Evolutionary conservation across 2,113 vertebrate genomes (phyloP).

Genomic region (Colinus virginianus): DNA sequence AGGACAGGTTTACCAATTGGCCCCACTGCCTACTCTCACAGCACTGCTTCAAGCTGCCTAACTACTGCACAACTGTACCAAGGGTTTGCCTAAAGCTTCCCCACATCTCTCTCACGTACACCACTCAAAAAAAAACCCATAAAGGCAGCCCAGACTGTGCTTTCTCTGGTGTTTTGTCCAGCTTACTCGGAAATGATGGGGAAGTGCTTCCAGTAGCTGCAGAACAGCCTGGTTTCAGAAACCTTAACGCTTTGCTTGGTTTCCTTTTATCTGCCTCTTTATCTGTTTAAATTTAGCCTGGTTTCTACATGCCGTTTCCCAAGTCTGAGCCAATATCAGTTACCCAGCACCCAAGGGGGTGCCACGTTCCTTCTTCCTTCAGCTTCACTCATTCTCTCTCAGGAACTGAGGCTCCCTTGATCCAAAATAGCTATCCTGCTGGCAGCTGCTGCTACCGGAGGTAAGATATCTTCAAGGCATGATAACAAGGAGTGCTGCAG

Average conservation of each 20-base stretch:
- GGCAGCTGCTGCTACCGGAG: constrained; percentile 58
- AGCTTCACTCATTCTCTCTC: constrained; percentile 36
- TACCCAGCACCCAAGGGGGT: constrained; percentile 53
- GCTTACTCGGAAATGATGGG: neutral
- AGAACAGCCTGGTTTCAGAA: constrained; percentile 12
- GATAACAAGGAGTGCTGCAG: constrained; percentile 37
- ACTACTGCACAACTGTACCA: neutral
- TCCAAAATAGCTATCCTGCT: constrained; percentile 37
- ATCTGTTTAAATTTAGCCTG: constrained; percentile 72
- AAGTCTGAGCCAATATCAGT: constrained; percentile 65
- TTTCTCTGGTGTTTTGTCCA: constrained; percentile 21
- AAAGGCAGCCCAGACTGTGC: constrained; percentile 6
- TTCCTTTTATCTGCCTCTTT: constrained; percentile 68
- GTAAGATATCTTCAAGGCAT: constrained; percentile 64
- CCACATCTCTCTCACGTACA: neutral
- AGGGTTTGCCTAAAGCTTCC: constrained; percentile 26
- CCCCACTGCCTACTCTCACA: neutral
- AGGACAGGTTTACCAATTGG: constrained; percentile 30
- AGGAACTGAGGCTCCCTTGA: constrained; percentile 24
- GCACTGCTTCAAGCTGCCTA: constrained; percentile 8
- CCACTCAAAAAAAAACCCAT: neutral
- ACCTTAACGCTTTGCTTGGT: constrained; percentile 58
- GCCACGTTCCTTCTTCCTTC: constrained; percentile 49
- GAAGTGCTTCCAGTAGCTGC: neutral
- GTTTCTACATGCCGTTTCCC: constrained; percentile 36